These are phyloP conservation scores for Boleophthalmus pectinirostris DNA, from an alignment of 2,113 vertebrate species.

Conservation along the genomic window DNA sequence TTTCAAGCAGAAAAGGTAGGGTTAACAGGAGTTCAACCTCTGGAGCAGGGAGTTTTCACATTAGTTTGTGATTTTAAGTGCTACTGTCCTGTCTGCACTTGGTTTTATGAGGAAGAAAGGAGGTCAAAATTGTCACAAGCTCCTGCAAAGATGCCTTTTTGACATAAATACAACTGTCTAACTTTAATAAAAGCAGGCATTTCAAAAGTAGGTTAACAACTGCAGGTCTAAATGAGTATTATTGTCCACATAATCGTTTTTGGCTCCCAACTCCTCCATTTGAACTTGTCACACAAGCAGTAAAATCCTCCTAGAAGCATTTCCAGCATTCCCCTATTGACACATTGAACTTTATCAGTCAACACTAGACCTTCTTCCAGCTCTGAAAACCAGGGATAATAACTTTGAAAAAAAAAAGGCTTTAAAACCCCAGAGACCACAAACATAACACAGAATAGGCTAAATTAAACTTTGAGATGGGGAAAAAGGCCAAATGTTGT, in stretches of 20 bases:
- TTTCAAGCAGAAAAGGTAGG: not conserved
- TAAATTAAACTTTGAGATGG: slow-evolving; percentile 64
- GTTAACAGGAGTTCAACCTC: slow-evolving; percentile 20
- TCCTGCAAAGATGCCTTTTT: slow-evolving; percentile 20
- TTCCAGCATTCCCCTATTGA: slow-evolving; percentile 48
- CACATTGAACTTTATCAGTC: slow-evolving; percentile 34
- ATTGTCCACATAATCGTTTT: not conserved
- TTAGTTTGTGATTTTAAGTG: slow-evolving; percentile 30
- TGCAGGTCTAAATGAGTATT: not conserved
- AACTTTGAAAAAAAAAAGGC: slow-evolving; percentile 6
- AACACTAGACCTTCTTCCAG: slow-evolving; percentile 4
- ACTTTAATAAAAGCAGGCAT: not conserved
- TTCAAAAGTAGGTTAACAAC: slow-evolving; percentile 1
- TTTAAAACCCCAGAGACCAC: slow-evolving; percentile 7
- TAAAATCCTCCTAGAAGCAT: slow-evolving; percentile 39
- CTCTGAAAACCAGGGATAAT: slow-evolving; percentile 22
- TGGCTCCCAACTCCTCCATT: slow-evolving; percentile 5
- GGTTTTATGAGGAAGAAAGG: slow-evolving; percentile 23
- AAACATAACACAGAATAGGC: slow-evolving; percentile 47
- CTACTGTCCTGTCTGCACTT: slow-evolving; percentile 24
- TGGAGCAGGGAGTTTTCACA: slow-evolving; percentile 37
- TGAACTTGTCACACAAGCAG: slow-evolving; percentile 37
- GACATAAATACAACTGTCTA: not conserved
- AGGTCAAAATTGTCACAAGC: slow-evolving; percentile 29
- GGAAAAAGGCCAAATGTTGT: slow-evolving; percentile 46